phyloP scores from a whole-genome alignment of 1,140 invertebrate species.

The Ostrea denselamellosa region DNA sequence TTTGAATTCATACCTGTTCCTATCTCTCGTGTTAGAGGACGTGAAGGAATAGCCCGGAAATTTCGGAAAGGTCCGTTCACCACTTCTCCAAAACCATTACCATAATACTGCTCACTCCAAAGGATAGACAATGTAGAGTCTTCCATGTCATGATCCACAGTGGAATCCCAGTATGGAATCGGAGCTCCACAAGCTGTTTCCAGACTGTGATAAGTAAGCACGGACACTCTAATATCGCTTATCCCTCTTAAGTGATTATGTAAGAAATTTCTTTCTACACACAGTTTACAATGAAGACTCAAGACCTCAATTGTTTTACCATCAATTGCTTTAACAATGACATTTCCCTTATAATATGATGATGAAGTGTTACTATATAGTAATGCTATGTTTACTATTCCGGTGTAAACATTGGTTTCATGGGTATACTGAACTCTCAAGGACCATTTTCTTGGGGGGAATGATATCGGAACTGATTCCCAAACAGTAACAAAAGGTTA shows the following conservation, averaged over 20 bases:
- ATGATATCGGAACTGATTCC: too few relatives aligned
- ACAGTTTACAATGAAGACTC: too few relatives aligned
- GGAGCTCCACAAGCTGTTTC: constrained; percentile 70
- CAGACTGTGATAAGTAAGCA: constrained; percentile 56
- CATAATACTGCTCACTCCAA: constrained; percentile 75
- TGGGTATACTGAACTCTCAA: too few relatives aligned
- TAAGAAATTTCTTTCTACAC: not conserved
- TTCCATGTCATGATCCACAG: constrained; percentile 74
- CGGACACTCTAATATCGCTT: too few relatives aligned
- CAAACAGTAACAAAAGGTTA: not conserved
- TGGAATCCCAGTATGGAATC: constrained; percentile 78
- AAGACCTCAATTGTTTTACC: too few relatives aligned
- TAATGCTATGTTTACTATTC: too few relatives aligned
- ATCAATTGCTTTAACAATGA: too few relatives aligned
- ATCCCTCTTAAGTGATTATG: not conserved
- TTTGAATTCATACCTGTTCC: not conserved
- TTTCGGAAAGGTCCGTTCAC: constrained; percentile 74
- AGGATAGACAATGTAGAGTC: constrained; percentile 75
- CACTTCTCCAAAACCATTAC: constrained; percentile 77
- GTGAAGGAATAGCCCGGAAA: constrained; percentile 53
- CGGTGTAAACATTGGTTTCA: too few relatives aligned
- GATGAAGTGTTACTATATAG: too few relatives aligned
- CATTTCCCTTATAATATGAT: too few relatives aligned
- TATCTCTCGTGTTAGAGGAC: constrained; percentile 59
- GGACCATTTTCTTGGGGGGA: too few relatives aligned